Conservation (phyloP, 2,888 invertebrate genomes). For the Xylota sylvarum region DNA sequence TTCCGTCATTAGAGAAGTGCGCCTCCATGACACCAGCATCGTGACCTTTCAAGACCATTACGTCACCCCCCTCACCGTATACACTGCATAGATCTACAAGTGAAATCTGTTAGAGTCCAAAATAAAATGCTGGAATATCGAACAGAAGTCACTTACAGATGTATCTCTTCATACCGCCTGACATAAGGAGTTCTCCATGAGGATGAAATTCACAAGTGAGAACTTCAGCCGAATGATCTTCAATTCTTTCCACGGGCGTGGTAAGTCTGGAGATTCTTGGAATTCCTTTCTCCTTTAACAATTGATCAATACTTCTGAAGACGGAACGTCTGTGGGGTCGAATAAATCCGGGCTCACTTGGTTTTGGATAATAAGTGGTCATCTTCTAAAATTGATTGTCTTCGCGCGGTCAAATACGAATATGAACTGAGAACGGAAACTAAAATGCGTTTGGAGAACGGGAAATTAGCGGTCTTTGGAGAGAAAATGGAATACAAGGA, state of each 20-base stretch:
- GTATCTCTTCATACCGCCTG: constrained; percentile 97
- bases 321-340: constrained; percentile 93
- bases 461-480: no score
- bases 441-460: no score
- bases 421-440: no score
- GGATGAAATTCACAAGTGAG: constrained; percentile 97
- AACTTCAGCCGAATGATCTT: constrained; percentile 98
- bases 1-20: constrained; percentile 93
- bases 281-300: constrained; percentile 89
- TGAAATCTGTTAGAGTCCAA: not conserved
- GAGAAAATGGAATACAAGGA: no score
- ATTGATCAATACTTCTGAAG: constrained; percentile 89
- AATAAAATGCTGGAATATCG: not conserved
- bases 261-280: constrained; percentile 94
- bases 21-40: constrained; percentile 97
- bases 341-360: constrained; percentile 91
- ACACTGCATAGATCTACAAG: constrained; percentile 96
- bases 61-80: constrained; percentile 98
- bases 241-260: constrained; percentile 97
- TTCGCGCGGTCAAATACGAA: not conserved
- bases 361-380: not conserved
- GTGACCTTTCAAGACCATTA: constrained; percentile 96
- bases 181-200: constrained; percentile 96
- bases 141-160: constrained; percentile 89
- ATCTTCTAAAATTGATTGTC: not conserved